Percentiles rank a stretch among this genome's conserved stretches.
phyloP scores from a whole-genome alignment of 2,888 invertebrate genomes.

The Epinotia ramella region DNA sequence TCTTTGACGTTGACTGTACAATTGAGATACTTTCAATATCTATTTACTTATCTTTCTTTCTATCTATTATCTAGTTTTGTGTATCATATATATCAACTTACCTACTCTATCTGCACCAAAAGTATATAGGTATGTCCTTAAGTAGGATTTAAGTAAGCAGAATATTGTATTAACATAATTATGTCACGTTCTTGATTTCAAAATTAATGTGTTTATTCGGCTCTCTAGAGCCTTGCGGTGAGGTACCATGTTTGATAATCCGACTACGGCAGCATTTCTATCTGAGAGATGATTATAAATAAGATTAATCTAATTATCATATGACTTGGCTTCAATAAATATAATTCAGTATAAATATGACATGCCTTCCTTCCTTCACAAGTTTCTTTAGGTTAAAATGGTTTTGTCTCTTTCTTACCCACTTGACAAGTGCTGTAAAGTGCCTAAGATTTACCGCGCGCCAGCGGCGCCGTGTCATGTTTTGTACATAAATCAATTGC shows the following conservation, averaged over 20 bases:
- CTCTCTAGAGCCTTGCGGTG: constrained; percentile 30
- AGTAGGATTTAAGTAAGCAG: not conserved
- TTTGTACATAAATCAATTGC: too few species aligned
- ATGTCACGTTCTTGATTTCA: constrained; percentile 16
- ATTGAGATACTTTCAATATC: too few species aligned
- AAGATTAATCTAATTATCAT: not conserved
- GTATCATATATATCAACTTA: too few species aligned
- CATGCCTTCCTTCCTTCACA: not conserved
- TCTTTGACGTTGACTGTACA: too few species aligned
- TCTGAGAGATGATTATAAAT: constrained; percentile 8
- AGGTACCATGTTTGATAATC: constrained; percentile 20
- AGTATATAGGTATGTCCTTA: not conserved
- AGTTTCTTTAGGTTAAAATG: not conserved
- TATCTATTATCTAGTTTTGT: too few species aligned
- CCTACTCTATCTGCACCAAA: too few species aligned
- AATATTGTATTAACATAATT: constrained; percentile 9
- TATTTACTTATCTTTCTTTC: too few species aligned
- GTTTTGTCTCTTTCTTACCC: not conserved
- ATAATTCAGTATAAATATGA: not conserved
- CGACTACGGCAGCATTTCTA: not conserved
- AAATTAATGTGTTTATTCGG: constrained; percentile 33
- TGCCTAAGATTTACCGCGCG: too few species aligned
- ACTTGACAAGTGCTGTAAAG: too few species aligned
- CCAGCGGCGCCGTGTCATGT: too few species aligned
- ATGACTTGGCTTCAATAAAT: not conserved